Conservation (phyloP, 2,888 invertebrate species). For the Antheraea assamensis region DNA sequence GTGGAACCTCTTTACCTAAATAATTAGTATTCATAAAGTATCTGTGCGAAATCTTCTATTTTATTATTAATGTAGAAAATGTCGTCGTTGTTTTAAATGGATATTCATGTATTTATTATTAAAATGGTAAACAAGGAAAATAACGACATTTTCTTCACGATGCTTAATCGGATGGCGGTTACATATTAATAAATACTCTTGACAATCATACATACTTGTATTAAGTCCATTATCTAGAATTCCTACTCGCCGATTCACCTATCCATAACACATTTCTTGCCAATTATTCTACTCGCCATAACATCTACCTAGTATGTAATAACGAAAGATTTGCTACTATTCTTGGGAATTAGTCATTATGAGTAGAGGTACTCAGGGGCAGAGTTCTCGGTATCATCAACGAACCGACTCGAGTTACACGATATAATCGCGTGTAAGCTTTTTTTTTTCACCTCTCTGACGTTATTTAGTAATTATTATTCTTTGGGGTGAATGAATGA, state of each 20-base stretch:
- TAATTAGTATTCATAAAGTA: not conserved
- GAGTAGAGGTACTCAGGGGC: conserved; percentile 44
- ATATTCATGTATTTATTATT: not conserved
- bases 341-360: conserved; percentile 50
- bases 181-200: not conserved
- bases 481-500: conserved; percentile 27
- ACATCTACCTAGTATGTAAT: conserved; percentile 22
- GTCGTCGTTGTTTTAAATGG: not conserved
- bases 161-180: not conserved
- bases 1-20: not conserved
- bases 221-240: not conserved
- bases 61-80: not conserved
- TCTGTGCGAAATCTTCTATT: not conserved
- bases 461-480: not conserved
- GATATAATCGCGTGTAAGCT: conserved; percentile 51
- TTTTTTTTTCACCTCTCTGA: conserved; percentile 24
- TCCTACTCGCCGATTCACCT: not conserved
- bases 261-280: not conserved
- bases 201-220: not conserved
- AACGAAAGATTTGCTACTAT: conserved; percentile 33
- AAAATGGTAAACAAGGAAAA: conserved; percentile 2
- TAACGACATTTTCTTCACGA: not conserved
- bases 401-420: conserved; percentile 44
- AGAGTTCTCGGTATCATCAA: conserved; percentile 50
- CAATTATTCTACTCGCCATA: not conserved